These are phyloP conservation scores for Rutilus rutilus DNA, from an alignment of 2,113 vertebrate genomes.

Conservation along the genomic window DNA sequence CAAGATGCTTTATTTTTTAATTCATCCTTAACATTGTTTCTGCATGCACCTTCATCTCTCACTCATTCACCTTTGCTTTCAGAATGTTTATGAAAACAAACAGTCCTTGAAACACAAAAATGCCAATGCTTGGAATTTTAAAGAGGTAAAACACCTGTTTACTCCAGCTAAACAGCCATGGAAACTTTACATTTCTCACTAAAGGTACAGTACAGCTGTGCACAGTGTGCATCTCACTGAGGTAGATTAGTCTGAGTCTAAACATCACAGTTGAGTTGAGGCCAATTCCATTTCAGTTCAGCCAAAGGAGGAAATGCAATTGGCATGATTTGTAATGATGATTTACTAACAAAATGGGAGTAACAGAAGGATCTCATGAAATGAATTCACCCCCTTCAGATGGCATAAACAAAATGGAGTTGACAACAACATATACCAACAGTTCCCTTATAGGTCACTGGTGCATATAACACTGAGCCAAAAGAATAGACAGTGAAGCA, in stretches of 20 bases:
- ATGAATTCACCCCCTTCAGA: not conserved
- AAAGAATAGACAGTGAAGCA: slow-evolving; percentile 16
- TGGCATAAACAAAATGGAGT: slow-evolving; percentile 17
- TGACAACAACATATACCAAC: not conserved
- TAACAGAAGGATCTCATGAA: not conserved
- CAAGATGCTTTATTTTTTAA: slow-evolving; percentile 58
- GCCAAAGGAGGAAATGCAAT: not conserved
- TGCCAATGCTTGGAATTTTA: slow-evolving; percentile 35
- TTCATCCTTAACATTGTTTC: slow-evolving; percentile 49
- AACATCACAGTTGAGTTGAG: slow-evolving; percentile 48
- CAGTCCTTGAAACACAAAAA: slow-evolving; percentile 41
- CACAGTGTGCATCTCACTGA: slow-evolving; percentile 45
- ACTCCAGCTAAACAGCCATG: slow-evolving; percentile 52
- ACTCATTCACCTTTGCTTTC: slow-evolving; percentile 17
- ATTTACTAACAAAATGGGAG: not conserved
- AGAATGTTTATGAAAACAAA: slow-evolving; percentile 35
- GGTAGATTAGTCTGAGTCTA: slow-evolving; percentile 55
- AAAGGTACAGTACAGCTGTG: slow-evolving; percentile 48
- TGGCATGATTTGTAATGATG: not conserved
- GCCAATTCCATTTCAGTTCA: slow-evolving; percentile 23
- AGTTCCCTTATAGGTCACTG: slow-evolving; percentile 38
- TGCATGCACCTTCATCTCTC: slow-evolving; percentile 26
- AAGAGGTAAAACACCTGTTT: slow-evolving; percentile 52
- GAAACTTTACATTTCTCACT: slow-evolving; percentile 35
- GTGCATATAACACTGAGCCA: slow-evolving; percentile 24